These are phyloP conservation scores for Megastigmus dorsalis DNA, from an alignment of 2,888 invertebrate species.

Conservation along the genomic window DNA sequence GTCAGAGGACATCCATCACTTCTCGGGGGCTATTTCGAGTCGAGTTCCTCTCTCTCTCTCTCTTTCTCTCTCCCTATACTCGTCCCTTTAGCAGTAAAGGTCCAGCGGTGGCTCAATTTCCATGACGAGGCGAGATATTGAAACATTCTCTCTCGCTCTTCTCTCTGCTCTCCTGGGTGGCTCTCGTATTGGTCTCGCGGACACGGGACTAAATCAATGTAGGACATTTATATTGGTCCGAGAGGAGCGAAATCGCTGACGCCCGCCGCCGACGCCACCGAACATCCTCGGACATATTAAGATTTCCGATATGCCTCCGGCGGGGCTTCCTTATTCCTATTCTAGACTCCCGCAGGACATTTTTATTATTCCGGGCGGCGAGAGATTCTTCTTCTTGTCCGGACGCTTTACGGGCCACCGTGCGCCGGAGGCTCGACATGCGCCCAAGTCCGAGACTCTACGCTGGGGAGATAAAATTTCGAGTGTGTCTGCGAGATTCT, in stretches of 20 bases:
- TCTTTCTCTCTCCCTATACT: background rate
- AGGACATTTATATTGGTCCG: conserved; percentile 71
- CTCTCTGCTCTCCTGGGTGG: background rate
- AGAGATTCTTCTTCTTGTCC: background rate
- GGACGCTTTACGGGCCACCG: background rate
- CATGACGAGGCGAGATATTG: conserved; percentile 57
- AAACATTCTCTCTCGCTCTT: conserved; percentile 55
- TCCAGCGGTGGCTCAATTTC: conserved; percentile 43
- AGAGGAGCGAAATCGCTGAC: conserved; percentile 71
- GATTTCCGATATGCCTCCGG: conserved; percentile 68
- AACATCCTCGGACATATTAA: conserved; percentile 70
- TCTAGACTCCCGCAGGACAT: conserved; percentile 57
- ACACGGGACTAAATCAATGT: conserved; percentile 69
- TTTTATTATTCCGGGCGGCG: conserved; percentile 69
- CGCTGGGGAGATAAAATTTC: conserved; percentile 25
- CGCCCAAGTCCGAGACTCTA: background rate
- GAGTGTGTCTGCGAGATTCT: background rate
- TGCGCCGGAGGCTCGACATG: too few relatives aligned
- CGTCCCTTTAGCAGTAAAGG: background rate
- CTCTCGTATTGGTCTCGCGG: conserved; percentile 18
- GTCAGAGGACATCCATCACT: conserved; percentile 50
- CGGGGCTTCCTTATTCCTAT: background rate
- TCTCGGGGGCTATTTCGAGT: conserved; percentile 47
- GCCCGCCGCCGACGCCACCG: conserved; percentile 55
- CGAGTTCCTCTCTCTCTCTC: background rate